Evolutionary conservation across 2,113 vertebrate species (phyloP).

Genomic region (Engystomops pustulosus): DNA sequence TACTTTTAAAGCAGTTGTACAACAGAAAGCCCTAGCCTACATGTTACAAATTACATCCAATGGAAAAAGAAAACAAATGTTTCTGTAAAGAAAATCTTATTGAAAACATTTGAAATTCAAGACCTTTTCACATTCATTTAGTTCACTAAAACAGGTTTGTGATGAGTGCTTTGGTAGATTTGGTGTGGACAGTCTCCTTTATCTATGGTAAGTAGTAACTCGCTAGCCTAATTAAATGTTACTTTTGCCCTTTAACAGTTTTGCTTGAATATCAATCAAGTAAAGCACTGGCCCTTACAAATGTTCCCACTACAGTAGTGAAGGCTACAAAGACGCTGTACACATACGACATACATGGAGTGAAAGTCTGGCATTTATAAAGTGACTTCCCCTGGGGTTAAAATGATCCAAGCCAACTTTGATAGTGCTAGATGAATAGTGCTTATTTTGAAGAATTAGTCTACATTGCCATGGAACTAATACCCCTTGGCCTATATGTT

Average conservation of each 20-base stretch:
- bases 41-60: too few relatives aligned
- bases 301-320: not conserved
- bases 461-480: not conserved
- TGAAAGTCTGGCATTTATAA: slow-evolving; percentile 34
- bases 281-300: not conserved
- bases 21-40: too few relatives aligned
- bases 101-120: too few relatives aligned
- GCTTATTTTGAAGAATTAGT: slow-evolving; percentile 4
- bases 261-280: not conserved
- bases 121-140: too few relatives aligned
- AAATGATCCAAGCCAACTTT: slow-evolving; percentile 17
- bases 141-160: too few relatives aligned
- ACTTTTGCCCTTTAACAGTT: too few relatives aligned
- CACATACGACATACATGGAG: not conserved
- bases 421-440: slow-evolving; percentile 13
- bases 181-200: too few relatives aligned
- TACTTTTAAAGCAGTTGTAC: too few relatives aligned
- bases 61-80: too few relatives aligned
- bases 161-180: too few relatives aligned
- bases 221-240: not conserved
- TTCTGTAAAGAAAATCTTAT: too few relatives aligned
- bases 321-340: not conserved
- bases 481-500: too few relatives aligned
- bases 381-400: slow-evolving; percentile 30
- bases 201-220: not conserved